Percentiles rank a stretch among this genome's conserved stretches.
These are phyloP conservation scores for Catharus ustulatus DNA, from an alignment of 2,797 vertebrate species.

Conservation along the genomic window DNA sequence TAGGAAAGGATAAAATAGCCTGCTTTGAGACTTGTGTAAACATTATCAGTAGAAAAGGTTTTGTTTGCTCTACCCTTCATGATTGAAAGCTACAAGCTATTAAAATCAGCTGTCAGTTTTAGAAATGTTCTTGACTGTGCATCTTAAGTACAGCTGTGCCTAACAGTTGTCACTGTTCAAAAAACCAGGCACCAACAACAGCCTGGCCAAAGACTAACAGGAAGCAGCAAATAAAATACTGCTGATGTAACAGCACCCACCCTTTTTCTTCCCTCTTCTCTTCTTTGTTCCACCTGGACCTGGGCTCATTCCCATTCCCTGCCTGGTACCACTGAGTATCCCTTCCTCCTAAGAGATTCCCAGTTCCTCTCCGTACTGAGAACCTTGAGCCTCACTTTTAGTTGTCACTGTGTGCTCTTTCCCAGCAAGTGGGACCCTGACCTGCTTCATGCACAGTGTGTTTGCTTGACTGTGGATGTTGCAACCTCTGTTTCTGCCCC, in stretches of 20 bases:
- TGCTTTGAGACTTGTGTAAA: not conserved
- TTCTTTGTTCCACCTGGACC: not conserved
- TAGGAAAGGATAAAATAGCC: not conserved
- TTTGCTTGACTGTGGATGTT: not conserved
- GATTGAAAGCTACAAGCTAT: constrained; percentile 13
- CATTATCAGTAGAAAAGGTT: not conserved
- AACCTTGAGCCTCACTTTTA: not conserved
- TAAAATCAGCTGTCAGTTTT: not conserved
- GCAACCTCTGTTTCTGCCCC: not conserved
- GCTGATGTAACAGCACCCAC: not conserved
- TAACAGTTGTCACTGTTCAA: not conserved
- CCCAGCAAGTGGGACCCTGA: not conserved
- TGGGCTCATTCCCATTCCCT: not conserved
- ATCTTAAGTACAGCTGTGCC: not conserved
- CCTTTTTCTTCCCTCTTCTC: not conserved
- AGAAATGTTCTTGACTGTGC: not conserved
- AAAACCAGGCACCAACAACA: not conserved
- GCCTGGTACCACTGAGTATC: not conserved
- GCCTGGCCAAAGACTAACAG: not conserved
- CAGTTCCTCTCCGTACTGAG: not conserved
- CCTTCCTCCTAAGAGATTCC: not conserved
- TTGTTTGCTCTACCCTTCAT: not conserved
- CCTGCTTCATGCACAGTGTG: not conserved
- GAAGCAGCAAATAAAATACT: not conserved
- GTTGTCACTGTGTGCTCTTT: not conserved